phyloP scores from a whole-genome alignment of 2,797 vertebrate species.

The Dendrocincla fuliginosa region DNA sequence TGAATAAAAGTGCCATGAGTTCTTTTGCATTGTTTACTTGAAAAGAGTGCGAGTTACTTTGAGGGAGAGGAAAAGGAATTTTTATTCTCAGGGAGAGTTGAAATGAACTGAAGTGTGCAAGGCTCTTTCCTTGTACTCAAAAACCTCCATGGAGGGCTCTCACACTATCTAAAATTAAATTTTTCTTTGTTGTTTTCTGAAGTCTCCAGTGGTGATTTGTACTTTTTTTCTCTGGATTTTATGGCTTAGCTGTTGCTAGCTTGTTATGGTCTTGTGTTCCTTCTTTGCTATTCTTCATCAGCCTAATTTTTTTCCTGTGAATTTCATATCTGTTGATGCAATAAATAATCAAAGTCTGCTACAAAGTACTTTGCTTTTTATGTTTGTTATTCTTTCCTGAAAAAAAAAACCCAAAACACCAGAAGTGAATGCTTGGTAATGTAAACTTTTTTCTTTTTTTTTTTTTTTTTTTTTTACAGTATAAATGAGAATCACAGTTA shows the following conservation, averaged over 20 bases:
- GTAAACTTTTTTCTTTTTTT: accelerated
- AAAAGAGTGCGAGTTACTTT: not conserved
- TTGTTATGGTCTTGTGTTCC: not conserved
- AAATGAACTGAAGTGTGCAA: not conserved
- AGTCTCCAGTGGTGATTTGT: not conserved
- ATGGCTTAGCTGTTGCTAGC: not conserved
- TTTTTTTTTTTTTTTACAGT: too few relatives aligned
- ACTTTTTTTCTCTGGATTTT: not conserved
- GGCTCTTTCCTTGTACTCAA: not conserved
- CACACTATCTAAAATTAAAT: not conserved
- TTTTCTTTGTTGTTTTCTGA: not conserved
- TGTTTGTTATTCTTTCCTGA: not conserved
- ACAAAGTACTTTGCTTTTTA: not conserved
- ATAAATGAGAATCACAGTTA: not conserved
- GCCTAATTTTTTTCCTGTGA: not conserved
- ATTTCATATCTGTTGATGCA: not conserved
- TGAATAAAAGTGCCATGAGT: not conserved
- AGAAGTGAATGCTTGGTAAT: not conserved
- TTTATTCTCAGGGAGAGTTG: not conserved
- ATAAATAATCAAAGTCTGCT: not conserved
- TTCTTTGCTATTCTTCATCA: not conserved
- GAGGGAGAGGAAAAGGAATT: not conserved
- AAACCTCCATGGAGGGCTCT: not conserved
- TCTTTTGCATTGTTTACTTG: not conserved
- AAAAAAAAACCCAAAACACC: not conserved